Evolutionary conservation across 2,113 vertebrate species (phyloP), one percentile per base, ranked within the genome.

Genomic region (Dermatemys mawii): DNA sequence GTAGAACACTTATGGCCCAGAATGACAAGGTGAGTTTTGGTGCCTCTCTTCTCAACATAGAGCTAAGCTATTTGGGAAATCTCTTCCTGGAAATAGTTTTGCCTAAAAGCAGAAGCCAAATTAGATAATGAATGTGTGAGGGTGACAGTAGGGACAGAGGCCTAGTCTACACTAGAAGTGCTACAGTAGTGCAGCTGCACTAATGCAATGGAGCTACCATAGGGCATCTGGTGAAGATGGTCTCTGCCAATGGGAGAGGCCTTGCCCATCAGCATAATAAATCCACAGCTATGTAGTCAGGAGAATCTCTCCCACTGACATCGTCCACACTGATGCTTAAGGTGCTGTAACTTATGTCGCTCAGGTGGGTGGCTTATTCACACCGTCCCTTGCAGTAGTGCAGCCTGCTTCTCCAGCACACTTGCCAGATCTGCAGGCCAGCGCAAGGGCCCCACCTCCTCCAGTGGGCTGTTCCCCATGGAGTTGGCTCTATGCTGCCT

Each of bases 371-470:
- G 49, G 49, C 49, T 50, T 17, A 50, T 50, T 50, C 49, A 50
- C n/a, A 73, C 38, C 67, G 41, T 73, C 67, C 21, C 19, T 73
- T 73, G 63, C 35, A 95, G n/a, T 6, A 78, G 5, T 41, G 4
- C 10, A 21, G 38, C 67, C 38, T 73, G 38, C 67, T 73, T 73
- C 38, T n/a, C 17, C 67, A 70, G 17, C 67, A 73, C 5, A 24
- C 67, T 32, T 35, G 55, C 27, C 26, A 21, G 78, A 14, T 26
- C 22, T 63, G 70, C 67, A 82, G 57, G 57, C 70, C 6, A 24
- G 5, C 8, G 51, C 1, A 0, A 49, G 16, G n/a, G 24, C 3
- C 11, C 81, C 3, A 73, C 67, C 21, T 73, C 10, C 38, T 73
- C 67, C 11, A 41, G 67, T 41, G 38, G 22, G 6, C 6, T 26